Evolutionary conservation across 2,888 invertebrate genomes (phyloP).

Genomic region (Ectobius pallidus): DNA sequence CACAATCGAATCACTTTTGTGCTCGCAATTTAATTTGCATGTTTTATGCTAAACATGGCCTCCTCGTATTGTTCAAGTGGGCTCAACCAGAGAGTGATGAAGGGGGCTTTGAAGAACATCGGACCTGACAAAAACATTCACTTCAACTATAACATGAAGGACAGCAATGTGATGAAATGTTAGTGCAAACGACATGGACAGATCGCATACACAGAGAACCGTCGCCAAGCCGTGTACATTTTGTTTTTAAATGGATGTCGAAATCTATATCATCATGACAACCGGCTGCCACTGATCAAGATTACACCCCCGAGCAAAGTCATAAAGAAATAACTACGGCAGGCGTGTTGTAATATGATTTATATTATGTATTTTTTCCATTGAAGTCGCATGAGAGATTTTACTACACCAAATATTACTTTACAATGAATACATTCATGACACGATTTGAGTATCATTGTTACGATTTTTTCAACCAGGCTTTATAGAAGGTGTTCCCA

Average conservation of each 20-base stretch:
- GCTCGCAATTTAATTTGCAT: neutral
- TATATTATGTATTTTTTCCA: no score
- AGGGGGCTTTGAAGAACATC: neutral
- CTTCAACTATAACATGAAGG: constrained; percentile 16
- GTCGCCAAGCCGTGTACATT: neutral
- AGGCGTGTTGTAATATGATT: no score
- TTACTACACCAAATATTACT: no score
- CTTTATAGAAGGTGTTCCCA: no score
- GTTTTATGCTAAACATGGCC: neutral
- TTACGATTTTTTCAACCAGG: no score
- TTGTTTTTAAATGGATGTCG: neutral
- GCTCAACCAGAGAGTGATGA: neutral
- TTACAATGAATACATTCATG: no score
- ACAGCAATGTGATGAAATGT: neutral
- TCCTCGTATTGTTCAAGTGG: neutral
- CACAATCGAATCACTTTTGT: neutral
- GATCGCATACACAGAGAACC: neutral
- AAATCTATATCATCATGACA: neutral
- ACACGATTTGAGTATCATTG: no score
- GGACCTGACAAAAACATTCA: neutral
- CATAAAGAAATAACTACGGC: no score
- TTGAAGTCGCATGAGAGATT: no score
- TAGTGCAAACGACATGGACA: constrained; percentile 5
- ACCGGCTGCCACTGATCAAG: neutral
- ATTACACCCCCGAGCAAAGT: neutral